Conservation (phyloP, 1,140 invertebrate species). For the Thrips palmi region DNA sequence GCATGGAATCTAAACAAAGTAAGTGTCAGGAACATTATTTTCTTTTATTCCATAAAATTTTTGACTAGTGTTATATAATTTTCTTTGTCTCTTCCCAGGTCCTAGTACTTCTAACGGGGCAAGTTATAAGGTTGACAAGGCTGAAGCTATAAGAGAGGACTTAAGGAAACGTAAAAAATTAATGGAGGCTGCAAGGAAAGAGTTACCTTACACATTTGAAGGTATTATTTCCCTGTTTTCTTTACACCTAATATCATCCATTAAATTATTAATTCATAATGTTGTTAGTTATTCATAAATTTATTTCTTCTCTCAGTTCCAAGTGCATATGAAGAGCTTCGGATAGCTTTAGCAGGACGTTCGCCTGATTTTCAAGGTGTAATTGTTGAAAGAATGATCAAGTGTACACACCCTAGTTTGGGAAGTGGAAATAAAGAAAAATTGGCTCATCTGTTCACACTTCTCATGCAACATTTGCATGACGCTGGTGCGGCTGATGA, state of each 20-base stretch:
- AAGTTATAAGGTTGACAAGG: not conserved
- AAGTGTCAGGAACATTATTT: too few relatives aligned
- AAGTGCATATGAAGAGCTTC: constrained; percentile 41
- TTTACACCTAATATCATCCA: constrained; percentile 1
- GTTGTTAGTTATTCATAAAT: too few relatives aligned
- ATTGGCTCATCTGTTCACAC: constrained; percentile 47
- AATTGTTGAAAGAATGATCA: constrained; percentile 65
- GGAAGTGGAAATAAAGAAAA: constrained; percentile 56
- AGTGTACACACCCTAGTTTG: constrained; percentile 65
- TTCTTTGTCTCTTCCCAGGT: too few relatives aligned
- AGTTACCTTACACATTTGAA: constrained; percentile 48
- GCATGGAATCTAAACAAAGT: too few relatives aligned
- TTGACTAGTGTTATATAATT: too few relatives aligned
- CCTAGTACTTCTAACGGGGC: too few relatives aligned
- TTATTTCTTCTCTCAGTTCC: too few relatives aligned
- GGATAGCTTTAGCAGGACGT: constrained; percentile 38
- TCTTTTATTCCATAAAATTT: too few relatives aligned
- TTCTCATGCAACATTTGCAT: constrained; percentile 55
- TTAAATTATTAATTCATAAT: too few relatives aligned
- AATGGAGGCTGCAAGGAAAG: constrained; percentile 37
- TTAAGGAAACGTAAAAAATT: constrained; percentile 26
- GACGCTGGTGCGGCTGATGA: constrained; percentile 25
- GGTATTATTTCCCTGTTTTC: constrained; percentile 17
- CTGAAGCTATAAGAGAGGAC: constrained; percentile 17
- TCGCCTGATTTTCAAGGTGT: constrained; percentile 39